Percentiles rank a stretch among this genome's conserved stretches.
These are phyloP conservation scores for Petaurus breviceps DNA, from an alignment of 2,113 vertebrate species.

Conservation along the genomic window DNA sequence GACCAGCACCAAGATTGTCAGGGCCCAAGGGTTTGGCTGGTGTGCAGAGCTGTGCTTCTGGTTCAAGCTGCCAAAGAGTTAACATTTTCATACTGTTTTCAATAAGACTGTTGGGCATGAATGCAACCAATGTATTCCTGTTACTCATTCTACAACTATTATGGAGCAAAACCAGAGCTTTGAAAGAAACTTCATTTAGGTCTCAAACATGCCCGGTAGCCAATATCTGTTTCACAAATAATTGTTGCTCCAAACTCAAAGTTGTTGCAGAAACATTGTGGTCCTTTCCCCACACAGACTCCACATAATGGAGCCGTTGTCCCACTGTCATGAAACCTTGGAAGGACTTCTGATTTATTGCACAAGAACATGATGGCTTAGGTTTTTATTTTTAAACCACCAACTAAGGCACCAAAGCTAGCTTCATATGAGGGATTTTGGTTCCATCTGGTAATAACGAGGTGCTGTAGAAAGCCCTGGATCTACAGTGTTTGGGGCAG, in stretches of 20 bases:
- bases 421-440: not conserved
- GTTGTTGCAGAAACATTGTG: not conserved
- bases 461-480: not conserved
- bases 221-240: constrained; percentile 66
- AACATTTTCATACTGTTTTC: constrained; percentile 60
- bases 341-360: not conserved
- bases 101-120: constrained; percentile 65
- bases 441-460: not conserved
- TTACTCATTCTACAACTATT: constrained; percentile 63
- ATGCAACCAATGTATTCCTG: constrained; percentile 62
- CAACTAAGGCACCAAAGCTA: not conserved
- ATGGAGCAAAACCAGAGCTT: constrained; percentile 58
- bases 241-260: constrained; percentile 59
- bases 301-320: not conserved
- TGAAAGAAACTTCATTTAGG: constrained; percentile 65
- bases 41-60: not conserved
- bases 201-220: constrained; percentile 59
- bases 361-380: not conserved
- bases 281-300: not conserved
- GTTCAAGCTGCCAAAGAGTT: constrained; percentile 27
- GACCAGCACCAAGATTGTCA: not conserved
- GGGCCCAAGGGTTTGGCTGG: not conserved
- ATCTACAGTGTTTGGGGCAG: not conserved
- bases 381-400: not conserved
- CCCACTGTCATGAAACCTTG: not conserved